A percentile compares a stretch with the other conserved stretches of the same genome.
Conservation (phyloP, 2,888 invertebrate species). For the Lordiphosa andalusiaca region DNA sequence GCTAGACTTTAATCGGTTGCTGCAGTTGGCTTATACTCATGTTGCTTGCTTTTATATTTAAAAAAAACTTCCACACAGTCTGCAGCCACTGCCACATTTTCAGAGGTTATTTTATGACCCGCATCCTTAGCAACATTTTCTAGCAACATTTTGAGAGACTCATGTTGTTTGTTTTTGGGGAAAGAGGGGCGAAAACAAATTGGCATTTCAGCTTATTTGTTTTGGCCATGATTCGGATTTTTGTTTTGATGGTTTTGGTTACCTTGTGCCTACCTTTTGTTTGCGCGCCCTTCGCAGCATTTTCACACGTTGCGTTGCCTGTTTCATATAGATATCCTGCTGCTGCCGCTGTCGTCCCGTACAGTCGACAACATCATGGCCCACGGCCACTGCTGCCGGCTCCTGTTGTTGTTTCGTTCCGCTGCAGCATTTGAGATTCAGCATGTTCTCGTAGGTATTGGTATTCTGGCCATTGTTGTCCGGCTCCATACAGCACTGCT, state of each 20-base stretch:
- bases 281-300: constrained; percentile 79
- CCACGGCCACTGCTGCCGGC: constrained; percentile 7
- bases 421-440: constrained; percentile 76
- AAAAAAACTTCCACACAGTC: too few species aligned
- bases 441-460: constrained; percentile 79
- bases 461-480: constrained; percentile 57
- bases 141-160: too few species aligned
- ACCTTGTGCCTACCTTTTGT: constrained; percentile 77
- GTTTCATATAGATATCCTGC: constrained; percentile 78
- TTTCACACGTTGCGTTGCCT: constrained; percentile 79
- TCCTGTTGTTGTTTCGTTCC: constrained; percentile 39
- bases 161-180: too few species aligned
- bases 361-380: constrained; percentile 48
- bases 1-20: too few species aligned
- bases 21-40: too few species aligned
- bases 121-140: too few species aligned
- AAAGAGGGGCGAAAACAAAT: background rate
- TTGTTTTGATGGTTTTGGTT: constrained; percentile 1
- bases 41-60: too few species aligned
- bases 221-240: constrained; percentile 22
- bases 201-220: constrained; percentile 17
- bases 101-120: too few species aligned
- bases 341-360: constrained; percentile 32
- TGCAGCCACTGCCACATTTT: too few species aligned
- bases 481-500: constrained; percentile 58